Evolutionary conservation across 2,888 invertebrate genomes (phyloP).

Genomic region (Norana najaformis): DNA sequence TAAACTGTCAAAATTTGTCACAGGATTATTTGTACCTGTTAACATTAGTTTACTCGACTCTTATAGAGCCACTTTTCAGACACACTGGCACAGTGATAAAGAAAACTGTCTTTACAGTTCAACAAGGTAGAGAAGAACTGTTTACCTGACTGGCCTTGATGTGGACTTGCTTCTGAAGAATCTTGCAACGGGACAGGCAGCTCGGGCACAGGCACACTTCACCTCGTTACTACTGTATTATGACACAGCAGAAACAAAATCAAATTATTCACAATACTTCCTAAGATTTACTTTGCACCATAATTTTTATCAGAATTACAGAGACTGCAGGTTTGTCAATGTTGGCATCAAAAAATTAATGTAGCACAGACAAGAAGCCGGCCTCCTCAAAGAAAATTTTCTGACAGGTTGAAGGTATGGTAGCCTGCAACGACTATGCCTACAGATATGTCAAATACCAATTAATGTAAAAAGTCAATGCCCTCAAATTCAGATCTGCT

Average conservation of each 20-base stretch:
- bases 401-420: too few species aligned
- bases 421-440: too few species aligned
- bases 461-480: too few species aligned
- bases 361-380: too few species aligned
- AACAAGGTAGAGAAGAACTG: not conserved
- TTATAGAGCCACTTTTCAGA: not conserved
- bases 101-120: not conserved
- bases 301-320: too few species aligned
- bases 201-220: slow-evolving; percentile 38
- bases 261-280: not conserved
- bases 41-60: not conserved
- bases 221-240: slow-evolving; percentile 27
- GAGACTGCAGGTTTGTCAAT: too few species aligned
- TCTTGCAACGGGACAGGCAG: slow-evolving; percentile 35
- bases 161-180: slow-evolving; percentile 34
- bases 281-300: too few species aligned
- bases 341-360: too few species aligned
- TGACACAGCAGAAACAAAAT: not conserved
- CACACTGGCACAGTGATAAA: not conserved
- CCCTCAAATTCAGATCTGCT: too few species aligned
- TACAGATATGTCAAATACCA: too few species aligned
- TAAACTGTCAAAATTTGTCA: not conserved
- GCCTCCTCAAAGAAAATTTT: too few species aligned
- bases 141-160: slow-evolving; percentile 20
- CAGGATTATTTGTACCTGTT: too few species aligned